These are phyloP conservation scores for Scleropages formosus DNA, from an alignment of 2,797 vertebrate species.

Conservation along the genomic window DNA sequence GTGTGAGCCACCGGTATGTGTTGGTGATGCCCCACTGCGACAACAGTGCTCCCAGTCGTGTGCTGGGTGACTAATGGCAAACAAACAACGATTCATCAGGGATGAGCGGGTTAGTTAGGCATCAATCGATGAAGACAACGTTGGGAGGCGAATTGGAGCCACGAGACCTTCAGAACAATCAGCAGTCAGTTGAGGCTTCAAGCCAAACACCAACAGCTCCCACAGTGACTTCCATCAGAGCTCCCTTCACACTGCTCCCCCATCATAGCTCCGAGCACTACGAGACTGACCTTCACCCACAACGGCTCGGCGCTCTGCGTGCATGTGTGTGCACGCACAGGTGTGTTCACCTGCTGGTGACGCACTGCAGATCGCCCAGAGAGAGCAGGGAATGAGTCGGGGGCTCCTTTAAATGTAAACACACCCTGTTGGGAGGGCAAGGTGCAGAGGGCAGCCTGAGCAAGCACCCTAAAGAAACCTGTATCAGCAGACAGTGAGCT, in stretches of 20 bases:
- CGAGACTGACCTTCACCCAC: conserved; percentile 5
- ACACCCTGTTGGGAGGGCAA: too few relatives aligned
- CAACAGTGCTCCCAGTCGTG: neutral
- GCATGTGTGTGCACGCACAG: neutral
- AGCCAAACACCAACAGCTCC: neutral
- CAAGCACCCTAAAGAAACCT: too few relatives aligned
- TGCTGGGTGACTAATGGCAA: conserved; percentile 1
- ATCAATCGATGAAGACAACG: neutral
- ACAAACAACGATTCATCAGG: conserved; percentile 8
- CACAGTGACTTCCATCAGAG: conserved; percentile 22
- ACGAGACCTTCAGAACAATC: neutral
- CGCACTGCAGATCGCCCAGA: too few relatives aligned
- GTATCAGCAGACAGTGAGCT: too few relatives aligned
- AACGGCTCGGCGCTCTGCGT: neutral
- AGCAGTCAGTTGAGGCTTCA: conserved; percentile 6
- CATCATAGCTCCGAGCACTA: neutral
- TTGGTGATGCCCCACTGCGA: neutral
- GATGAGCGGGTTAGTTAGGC: neutral
- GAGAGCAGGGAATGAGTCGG: too few relatives aligned
- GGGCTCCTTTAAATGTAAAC: too few relatives aligned
- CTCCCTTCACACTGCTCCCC: too few relatives aligned
- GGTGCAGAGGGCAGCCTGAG: too few relatives aligned
- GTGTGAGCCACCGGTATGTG: neutral
- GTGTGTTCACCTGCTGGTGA: neutral
- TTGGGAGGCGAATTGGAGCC: neutral